Evolutionary conservation across 1,140 invertebrate species (phyloP), one percentile per base, ranked within the genome.

Genomic region (Papilio dardanus): DNA sequence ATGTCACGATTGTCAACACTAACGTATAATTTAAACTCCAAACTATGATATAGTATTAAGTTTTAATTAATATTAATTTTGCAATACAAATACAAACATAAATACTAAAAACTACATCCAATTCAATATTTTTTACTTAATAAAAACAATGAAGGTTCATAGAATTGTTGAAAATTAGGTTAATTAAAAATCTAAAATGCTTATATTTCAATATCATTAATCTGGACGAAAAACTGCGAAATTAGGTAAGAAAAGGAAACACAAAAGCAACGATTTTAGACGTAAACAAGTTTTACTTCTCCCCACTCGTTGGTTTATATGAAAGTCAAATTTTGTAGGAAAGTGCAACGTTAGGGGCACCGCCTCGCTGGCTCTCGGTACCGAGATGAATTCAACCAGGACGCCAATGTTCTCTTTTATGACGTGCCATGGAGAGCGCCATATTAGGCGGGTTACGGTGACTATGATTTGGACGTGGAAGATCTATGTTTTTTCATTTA

Each of bases 351-450:
- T 86, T 88, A 89, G 87, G 81, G 79, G 85, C 78, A 76, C 74
- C 77, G 74, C 81, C 50, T 65, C 76, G 37, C 77, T 77, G 65
- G 33, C 31, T 35, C 35, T 74, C 71, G 62, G 58, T 66, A 40
- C 67, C 67, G 82, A 81, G 85, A 88, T 89, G 88, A 88, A 92
- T 90, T 92, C 87, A 91, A 90, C 86, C 89, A 88, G 86, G 85
- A 86, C 88, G 88, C 86, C 89, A 91, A 91, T 91, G 90, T 91
- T 81, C 88, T 81, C 83, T 92, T 62, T 91, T 91, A 92, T 86
- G 86, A 81, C 85, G 81, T 83, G 88, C 86, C 74, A 77, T 81
- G 87, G 81, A 88, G 85, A 84, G 83, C 79, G 74, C 79, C 81
- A 80, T 88, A 84, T 88, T 86, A 87, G 79, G 75, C 77, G 68